phyloP scores from a whole-genome alignment of 2,113 vertebrate species.

The Pseudorectes ferrugineus region DNA sequence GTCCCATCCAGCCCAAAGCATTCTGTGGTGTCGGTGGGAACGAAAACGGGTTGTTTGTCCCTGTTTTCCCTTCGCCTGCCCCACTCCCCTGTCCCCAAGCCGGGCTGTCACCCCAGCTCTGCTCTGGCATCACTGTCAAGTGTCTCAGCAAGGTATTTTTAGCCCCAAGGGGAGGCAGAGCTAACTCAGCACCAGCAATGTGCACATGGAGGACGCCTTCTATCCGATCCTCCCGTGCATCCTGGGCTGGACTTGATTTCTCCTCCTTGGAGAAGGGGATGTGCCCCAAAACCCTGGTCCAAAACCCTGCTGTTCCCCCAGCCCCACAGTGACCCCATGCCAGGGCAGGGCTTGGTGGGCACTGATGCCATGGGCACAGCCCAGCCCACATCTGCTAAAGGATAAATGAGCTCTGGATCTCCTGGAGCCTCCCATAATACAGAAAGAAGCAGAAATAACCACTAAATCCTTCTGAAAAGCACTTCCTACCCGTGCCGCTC shows the following conservation, averaged over 20 bases:
- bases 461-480: not conserved
- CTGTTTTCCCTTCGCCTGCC: rapidly evolving
- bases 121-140: rapidly evolving
- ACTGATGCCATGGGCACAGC: not conserved
- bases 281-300: not conserved
- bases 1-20: rapidly evolving
- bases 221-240: not conserved
- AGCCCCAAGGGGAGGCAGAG: not conserved
- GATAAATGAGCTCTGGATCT: not conserved
- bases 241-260: not conserved
- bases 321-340: rapidly evolving
- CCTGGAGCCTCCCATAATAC: not conserved
- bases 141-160: not conserved
- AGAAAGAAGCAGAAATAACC: not conserved
- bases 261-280: not conserved
- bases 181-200: rapidly evolving
- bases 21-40: not conserved
- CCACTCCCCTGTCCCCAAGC: not conserved
- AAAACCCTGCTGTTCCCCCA: not conserved
- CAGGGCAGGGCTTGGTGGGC: not conserved
- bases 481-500: rapidly evolving
- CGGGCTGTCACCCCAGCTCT: not conserved
- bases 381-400: not conserved
- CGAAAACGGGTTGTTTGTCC: not conserved
- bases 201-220: rapidly evolving